Evolutionary conservation across 53 echinoderm and acorn worm genomes (phyloP), one percentile per base, ranked within the genome.

Genomic region (Hippasteria phrygiana): DNA sequence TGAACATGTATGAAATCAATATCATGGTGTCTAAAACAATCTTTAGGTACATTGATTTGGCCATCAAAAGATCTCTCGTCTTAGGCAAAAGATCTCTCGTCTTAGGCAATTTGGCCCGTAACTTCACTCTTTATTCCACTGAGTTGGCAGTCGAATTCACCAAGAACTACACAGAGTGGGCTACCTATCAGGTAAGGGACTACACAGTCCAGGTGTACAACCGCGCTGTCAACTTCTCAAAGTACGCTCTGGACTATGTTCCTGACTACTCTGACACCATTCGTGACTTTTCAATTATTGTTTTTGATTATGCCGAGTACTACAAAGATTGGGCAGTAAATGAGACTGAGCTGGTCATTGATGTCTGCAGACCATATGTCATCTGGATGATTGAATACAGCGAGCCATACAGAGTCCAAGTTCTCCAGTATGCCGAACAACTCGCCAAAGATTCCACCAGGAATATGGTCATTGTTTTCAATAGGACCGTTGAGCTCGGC

Each of bases 31-130:
- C 55, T 32, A 59, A 79, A 7, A 33, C 71, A 26, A 80, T 80
- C 18, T n/a, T 43, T 1, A 62, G 47, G 48, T 41, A 87, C 59
- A 62, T 91, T 22, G 62, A 87, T 20, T 67, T 88, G 24, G 91
- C 93, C 22, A 40, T 93, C 40, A 92, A 96, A 77, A 80, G 47
- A 63, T 90, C 95, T 74, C 62, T 62, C 80, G 93, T 90, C 70
- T 92, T 63, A 67, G 88, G 95, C 69, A 43, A 48, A 77, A 80
- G 47, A 63, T 90, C 95, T 74, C 62, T 62, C 80, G 93, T 90
- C 70, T 92, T 63, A 67, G 88, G 95, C 69, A 43, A 48, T 18
- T 73, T 85, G 55, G 93, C 90, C 17, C 20, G 73, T n/a, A 91
- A 94, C 41, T 34, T 83, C 48, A 88, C 92, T 41, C 43, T 87